Base-by-base conservation (phyloP, 2,797 vertebrate species). In the Oreonectes daqikongensis region DNA sequence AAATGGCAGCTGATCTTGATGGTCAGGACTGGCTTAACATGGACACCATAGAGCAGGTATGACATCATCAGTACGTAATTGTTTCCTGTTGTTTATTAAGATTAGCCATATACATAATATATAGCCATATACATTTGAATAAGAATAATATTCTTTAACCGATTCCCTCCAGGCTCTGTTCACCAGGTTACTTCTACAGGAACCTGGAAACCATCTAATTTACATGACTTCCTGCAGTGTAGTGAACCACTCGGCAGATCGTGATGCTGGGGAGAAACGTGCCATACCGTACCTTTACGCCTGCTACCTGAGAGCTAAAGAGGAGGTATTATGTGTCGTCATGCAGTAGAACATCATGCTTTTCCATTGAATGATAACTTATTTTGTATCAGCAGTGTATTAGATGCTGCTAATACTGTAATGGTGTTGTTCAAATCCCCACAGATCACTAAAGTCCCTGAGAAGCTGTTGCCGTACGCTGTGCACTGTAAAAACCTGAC, bases 1-100 rank as follows among this genome's bases (percentile, higher is more conserved):
- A 99, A 81, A 95, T 99, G 94, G 97, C 96, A 0, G 87, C 94
- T 0, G 96, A 98, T 79, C 90, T 99, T 76, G 96, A 98, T 35
- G 98, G 96, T 55, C 98, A 99, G 90, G 97, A 99, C 91, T 99
- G 97, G 97, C 92, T 99, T 74, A 97, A 99, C 88, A 99, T 98
- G 97, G 92, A 96, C 85, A 99, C 97, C 1, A 91, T 99, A 15
- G 97, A 98, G 81, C 97, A 99, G 95, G 97, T 99, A 55, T 28
- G 79, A 79, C 32, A 26, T 77, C 44, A 44, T 26, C 55, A 60
- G 22, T 67, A 8, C 73, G 60, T 69, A 20, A 4, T 38, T 66
- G 30, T 65, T 70, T 32, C 55, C 28, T 40, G 24, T 63, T 15
- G 18, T 26, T 1, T 57, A 26, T 30, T 10, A 35, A 20, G 61